These are phyloP conservation scores for Gila orcuttii DNA, from an alignment of 2,113 vertebrate species.

Conservation along the genomic window DNA sequence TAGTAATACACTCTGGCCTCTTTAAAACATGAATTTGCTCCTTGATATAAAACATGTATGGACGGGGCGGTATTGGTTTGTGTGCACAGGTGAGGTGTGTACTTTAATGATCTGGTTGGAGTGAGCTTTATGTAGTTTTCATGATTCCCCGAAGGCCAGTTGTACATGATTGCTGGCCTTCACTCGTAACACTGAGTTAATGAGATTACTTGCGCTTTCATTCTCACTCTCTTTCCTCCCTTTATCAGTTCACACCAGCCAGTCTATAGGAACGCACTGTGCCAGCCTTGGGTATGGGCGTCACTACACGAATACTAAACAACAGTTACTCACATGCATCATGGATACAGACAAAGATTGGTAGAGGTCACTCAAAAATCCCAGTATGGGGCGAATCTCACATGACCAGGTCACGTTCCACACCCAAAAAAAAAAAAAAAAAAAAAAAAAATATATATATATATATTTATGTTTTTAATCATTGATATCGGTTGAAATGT, in stretches of 20 bases:
- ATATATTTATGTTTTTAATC: no score
- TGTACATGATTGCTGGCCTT: slow-evolving; percentile 25
- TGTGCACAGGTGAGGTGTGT: not conserved
- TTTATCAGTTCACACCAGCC: slow-evolving; percentile 30
- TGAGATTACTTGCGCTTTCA: slow-evolving; percentile 40
- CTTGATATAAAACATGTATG: not conserved
- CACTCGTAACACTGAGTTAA: slow-evolving; percentile 27
- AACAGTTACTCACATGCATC: slow-evolving; percentile 26
- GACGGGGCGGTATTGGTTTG: not conserved
- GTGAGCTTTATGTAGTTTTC: slow-evolving; percentile 19
- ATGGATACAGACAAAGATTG: not conserved
- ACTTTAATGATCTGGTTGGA: slow-evolving; percentile 13
- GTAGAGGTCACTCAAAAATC: not conserved
- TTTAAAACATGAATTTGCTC: slow-evolving; percentile 1
- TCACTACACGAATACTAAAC: slow-evolving; percentile 14
- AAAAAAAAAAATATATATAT: not conserved
- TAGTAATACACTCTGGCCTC: slow-evolving; percentile 19
- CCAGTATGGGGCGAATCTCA: not conserved
- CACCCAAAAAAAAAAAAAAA: not conserved
- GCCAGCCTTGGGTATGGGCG: not conserved
- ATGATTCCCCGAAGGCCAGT: slow-evolving; percentile 22
- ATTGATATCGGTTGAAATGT: not conserved
- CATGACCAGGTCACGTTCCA: not conserved
- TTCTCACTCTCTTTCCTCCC: slow-evolving; percentile 18
- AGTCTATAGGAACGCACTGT: slow-evolving; percentile 35